phyloP scores from a whole-genome alignment of 2,888 invertebrate genomes.

The Bugulina stolonifera region DNA sequence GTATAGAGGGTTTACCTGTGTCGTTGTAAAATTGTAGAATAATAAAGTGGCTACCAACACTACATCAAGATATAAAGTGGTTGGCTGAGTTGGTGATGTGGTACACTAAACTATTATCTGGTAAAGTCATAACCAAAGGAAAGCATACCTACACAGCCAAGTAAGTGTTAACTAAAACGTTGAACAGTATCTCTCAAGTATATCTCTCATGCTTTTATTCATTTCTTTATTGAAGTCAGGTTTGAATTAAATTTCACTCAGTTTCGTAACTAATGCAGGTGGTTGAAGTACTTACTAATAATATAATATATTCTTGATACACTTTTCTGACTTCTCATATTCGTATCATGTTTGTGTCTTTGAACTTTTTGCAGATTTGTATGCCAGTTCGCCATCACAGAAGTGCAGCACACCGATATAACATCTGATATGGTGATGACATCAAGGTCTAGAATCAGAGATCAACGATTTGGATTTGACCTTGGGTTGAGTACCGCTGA shows the following conservation, averaged over 20 bases:
- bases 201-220: too few species aligned
- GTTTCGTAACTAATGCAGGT: too few species aligned
- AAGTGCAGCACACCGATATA: conserved; percentile 53
- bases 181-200: too few species aligned
- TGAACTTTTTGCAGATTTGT: conserved; percentile 54
- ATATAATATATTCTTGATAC: too few species aligned
- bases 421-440: conserved; percentile 55
- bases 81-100: conserved; percentile 57
- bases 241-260: too few species aligned
- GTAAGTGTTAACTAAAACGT: too few species aligned
- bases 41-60: conserved; percentile 65
- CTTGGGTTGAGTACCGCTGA: background rate
- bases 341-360: too few species aligned
- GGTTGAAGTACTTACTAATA: too few species aligned
- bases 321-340: too few species aligned
- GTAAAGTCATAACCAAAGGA: background rate
- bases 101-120: background rate
- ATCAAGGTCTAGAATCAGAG: background rate
- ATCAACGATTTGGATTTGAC: conserved; percentile 12
- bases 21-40: too few species aligned
- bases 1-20: too few species aligned
- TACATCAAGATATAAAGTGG: conserved; percentile 61
- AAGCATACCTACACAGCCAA: conserved; percentile 4
- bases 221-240: too few species aligned
- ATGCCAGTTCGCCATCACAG: conserved; percentile 64